phyloP scores from a whole-genome alignment of 1,140 invertebrate genomes.

The Riptortus pedestris region DNA sequence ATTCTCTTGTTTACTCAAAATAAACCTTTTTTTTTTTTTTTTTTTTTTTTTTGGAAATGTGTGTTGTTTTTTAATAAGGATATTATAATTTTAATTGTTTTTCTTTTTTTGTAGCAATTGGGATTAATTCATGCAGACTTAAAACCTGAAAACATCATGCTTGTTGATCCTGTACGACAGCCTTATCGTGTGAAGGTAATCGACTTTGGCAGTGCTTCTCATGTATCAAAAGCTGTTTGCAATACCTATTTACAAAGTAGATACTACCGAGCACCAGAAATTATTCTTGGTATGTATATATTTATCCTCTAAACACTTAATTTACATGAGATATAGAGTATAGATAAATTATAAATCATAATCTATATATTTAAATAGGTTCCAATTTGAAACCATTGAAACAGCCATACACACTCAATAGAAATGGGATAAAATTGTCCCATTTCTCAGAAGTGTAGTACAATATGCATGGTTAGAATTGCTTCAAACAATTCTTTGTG shows the following conservation, averaged over 20 bases:
- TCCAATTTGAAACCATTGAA: too few relatives aligned
- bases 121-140: slow-evolving; percentile 98
- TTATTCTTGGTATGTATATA: slow-evolving; percentile 66
- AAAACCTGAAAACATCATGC: slow-evolving; percentile 99
- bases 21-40: too few relatives aligned
- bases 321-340: not conserved
- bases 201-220: slow-evolving; percentile 98
- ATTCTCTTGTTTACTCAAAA: too few relatives aligned
- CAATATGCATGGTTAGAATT: too few relatives aligned
- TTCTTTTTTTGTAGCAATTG: slow-evolving; percentile 63
- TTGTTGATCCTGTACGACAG: slow-evolving; percentile 93
- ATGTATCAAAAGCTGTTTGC: slow-evolving; percentile 97
- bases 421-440: too few relatives aligned
- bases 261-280: slow-evolving; percentile 98
- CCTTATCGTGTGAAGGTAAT: slow-evolving; percentile 97
- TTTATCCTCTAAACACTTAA: too few relatives aligned
- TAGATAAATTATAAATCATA: not conserved
- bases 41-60: too few relatives aligned
- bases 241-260: slow-evolving; percentile 98
- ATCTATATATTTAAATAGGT: not conserved
- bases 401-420: too few relatives aligned
- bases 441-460: too few relatives aligned
- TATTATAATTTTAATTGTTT: slow-evolving; percentile 22
- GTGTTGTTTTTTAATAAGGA: too few relatives aligned
- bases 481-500: too few relatives aligned